These are phyloP conservation scores for Thymelicus acteon DNA, from an alignment of 2,888 invertebrate species.

Conservation along the genomic window DNA sequence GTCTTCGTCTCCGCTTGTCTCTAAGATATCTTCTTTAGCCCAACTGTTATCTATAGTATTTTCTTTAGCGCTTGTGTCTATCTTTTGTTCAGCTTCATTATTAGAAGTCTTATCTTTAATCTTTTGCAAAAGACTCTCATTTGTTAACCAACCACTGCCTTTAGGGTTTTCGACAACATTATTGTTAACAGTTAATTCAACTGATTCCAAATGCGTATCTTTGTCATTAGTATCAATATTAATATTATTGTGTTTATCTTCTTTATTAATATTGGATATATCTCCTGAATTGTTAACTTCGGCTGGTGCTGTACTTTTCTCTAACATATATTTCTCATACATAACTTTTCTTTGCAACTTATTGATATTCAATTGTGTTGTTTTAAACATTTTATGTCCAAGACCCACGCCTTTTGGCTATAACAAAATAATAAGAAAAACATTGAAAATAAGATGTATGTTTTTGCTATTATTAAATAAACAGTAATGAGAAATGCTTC, in stretches of 20 bases:
- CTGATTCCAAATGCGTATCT: background rate
- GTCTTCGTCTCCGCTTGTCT: no score
- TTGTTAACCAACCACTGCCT: background rate
- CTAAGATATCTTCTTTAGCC: no score
- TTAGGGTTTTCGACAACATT: no score
- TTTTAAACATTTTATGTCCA: background rate
- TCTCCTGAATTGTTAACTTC: background rate
- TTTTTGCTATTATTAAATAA: no score
- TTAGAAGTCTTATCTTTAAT: background rate
- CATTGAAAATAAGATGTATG: no score
- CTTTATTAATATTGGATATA: background rate
- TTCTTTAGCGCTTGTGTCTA: background rate
- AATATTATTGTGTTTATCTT: background rate
- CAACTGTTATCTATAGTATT: background rate
- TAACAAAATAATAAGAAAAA: background rate
- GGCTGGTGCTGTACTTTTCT: background rate
- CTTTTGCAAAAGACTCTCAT: slow-evolving; percentile 1
- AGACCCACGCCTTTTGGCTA: slow-evolving; percentile 11
- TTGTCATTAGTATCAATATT: background rate
- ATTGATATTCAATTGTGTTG: background rate
- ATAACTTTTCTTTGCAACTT: background rate
- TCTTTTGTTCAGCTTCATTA: background rate
- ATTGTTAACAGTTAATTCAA: no score
- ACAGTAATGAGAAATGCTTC: no score
- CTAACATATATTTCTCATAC: background rate